phyloP scores from a whole-genome alignment of 2,888 invertebrate genomes.

The Antitype chi region DNA sequence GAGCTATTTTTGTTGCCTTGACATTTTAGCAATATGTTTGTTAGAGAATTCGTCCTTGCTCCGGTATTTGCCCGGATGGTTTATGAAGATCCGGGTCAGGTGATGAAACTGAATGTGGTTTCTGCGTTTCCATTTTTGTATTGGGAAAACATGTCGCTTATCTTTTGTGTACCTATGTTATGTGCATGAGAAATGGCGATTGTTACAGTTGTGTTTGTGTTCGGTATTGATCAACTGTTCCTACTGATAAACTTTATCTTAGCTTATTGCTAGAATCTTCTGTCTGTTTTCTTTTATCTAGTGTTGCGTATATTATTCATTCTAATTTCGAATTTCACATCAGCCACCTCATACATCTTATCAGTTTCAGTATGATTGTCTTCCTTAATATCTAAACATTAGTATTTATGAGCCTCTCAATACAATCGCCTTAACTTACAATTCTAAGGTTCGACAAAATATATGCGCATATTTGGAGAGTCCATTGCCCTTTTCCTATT shows the following conservation, averaged over 20 bases:
- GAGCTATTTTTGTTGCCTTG: constrained; percentile 55
- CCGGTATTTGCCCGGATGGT: constrained; percentile 70
- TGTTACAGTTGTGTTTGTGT: background rate
- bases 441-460: constrained; percentile 33
- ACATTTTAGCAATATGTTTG: constrained; percentile 57
- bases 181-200: background rate
- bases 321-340: background rate
- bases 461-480: constrained; percentile 53
- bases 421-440: constrained; percentile 1
- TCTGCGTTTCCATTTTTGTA: constrained; percentile 46
- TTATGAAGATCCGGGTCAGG: constrained; percentile 71
- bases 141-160: constrained; percentile 27
- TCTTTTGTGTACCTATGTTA: background rate
- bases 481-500: constrained; percentile 49
- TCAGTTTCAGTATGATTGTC: background rate
- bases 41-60: constrained; percentile 71
- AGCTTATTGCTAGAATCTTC: background rate
- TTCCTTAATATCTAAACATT: background rate
- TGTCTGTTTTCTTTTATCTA: background rate
- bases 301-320: background rate
- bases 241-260: background rate
- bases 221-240: background rate
- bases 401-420: constrained; percentile 26
- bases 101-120: constrained; percentile 46
- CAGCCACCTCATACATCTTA: background rate